A percentile compares a stretch with the other conserved stretches of the same genome.
These are phyloP conservation scores for Trematomus loennbergii DNA, from an alignment of 2,113 vertebrate species.

Conservation along the genomic window DNA sequence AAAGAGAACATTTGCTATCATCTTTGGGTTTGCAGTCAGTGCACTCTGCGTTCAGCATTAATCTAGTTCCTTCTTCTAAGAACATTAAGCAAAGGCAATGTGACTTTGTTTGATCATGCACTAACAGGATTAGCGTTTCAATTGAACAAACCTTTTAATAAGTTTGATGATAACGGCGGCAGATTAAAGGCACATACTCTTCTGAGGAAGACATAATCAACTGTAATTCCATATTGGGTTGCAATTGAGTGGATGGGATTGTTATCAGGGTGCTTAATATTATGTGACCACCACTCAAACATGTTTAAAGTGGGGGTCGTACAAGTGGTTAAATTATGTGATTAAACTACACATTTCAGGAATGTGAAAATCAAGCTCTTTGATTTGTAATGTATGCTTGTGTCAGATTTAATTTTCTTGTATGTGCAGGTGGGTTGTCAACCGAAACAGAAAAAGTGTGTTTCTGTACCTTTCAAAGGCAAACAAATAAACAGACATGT, in stretches of 20 bases:
- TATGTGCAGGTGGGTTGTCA: constrained; percentile 5
- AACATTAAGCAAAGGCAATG: constrained; percentile 28
- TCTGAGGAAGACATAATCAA: constrained; percentile 33
- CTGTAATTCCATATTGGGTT: constrained; percentile 42
- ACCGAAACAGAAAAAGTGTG: neutral
- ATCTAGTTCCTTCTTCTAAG: constrained; percentile 19
- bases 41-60: neutral
- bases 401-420: constrained; percentile 1
- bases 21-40: constrained; percentile 7
- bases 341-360: neutral
- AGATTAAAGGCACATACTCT: constrained; percentile 55
- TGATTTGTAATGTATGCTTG: constrained; percentile 7
- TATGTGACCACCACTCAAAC: constrained; percentile 33
- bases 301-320: constrained; percentile 12
- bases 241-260: constrained; percentile 22
- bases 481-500: constrained; percentile 41
- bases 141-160: constrained; percentile 66
- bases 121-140: constrained; percentile 71
- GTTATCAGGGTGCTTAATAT: constrained; percentile 52
- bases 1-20: constrained; percentile 5
- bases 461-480: constrained; percentile 32
- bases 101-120: constrained; percentile 62
- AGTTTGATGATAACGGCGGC: constrained; percentile 59
- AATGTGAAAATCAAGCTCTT: neutral
- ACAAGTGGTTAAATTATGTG: neutral